These are phyloP conservation scores for Strongylocentrotus purpuratus DNA, from an alignment of 35 echinoderm and acorn worm genomes.

Conservation along the genomic window DNA sequence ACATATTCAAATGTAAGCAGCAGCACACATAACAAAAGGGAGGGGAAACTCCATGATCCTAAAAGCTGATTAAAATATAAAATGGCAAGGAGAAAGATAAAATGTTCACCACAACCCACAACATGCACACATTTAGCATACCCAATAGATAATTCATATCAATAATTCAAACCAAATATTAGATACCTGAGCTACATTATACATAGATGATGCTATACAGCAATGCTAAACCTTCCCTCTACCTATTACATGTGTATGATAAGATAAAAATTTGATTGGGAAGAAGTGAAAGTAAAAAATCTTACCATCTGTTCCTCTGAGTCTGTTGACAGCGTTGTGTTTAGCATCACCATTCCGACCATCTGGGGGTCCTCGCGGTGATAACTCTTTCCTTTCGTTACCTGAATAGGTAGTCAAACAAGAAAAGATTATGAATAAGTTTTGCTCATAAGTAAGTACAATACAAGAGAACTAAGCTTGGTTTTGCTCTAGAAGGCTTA, in stretches of 20 bases:
- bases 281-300: background rate
- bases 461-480: background rate
- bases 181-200: background rate
- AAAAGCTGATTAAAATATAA: background rate
- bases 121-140: background rate
- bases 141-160: background rate
- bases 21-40: background rate
- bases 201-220: background rate
- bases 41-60: background rate
- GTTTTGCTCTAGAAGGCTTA: background rate
- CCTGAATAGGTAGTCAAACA: background rate
- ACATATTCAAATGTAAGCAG: background rate
- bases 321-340: background rate
- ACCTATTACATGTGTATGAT: background rate
- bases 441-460: background rate
- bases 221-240: background rate
- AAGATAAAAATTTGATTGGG: background rate
- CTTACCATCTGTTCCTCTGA: conserved; percentile 9
- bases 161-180: background rate
- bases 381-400: conserved; percentile 26
- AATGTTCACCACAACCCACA: background rate
- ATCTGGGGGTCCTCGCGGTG: background rate
- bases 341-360: background rate
- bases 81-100: background rate
- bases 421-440: background rate